These are phyloP conservation scores for Pteropus alecto DNA, from an alignment of 2,113 vertebrate genomes.

Conservation along the genomic window DNA sequence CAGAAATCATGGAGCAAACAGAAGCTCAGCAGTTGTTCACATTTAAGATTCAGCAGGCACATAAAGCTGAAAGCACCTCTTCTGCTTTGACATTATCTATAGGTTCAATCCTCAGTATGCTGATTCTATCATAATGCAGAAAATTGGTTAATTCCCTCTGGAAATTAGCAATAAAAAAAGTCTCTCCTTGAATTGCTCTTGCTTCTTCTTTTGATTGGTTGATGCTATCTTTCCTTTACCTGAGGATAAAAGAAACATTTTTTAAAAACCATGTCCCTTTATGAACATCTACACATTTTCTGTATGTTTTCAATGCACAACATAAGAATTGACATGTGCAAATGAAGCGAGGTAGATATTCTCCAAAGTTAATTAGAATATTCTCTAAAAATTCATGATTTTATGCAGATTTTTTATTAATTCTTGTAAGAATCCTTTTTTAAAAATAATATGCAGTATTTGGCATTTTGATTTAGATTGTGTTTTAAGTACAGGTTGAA, in stretches of 20 bases:
- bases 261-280: conserved; percentile 54
- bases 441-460: background rate
- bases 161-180: conserved; percentile 88
- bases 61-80: conserved; percentile 76
- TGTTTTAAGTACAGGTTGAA: background rate
- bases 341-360: conserved; percentile 37
- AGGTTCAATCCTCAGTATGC: conserved; percentile 90
- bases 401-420: background rate
- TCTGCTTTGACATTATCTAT: conserved; percentile 86
- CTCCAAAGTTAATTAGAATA: background rate
- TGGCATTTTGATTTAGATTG: background rate
- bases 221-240: conserved; percentile 89
- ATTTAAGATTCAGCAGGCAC: conserved; percentile 84
- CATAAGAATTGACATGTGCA: background rate
- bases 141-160: conserved; percentile 92
- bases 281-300: conserved; percentile 50
- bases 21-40: conserved; percentile 67
- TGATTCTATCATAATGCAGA: conserved; percentile 94
- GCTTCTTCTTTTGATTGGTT: conserved; percentile 87
- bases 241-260: conserved; percentile 69
- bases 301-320: background rate
- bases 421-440: background rate
- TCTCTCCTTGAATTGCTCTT: conserved; percentile 92
- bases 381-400: background rate
- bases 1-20: conserved; percentile 79